Evolutionary conservation across 2,113 vertebrate species (phyloP).

Genomic region (Megaleporinus macrocephalus): DNA sequence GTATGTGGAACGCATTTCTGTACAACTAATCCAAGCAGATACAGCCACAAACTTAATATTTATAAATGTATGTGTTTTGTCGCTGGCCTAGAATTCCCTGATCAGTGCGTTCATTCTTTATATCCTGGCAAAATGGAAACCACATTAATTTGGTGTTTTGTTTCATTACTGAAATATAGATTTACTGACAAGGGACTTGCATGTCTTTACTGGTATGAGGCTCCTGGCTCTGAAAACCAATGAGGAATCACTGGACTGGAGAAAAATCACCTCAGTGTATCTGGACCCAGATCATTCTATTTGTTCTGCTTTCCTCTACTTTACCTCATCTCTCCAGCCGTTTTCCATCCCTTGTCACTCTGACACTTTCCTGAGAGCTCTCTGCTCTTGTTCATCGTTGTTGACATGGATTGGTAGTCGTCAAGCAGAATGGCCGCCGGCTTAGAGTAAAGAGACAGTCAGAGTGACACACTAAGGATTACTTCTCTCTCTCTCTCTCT

Average conservation of each 20-base stretch:
- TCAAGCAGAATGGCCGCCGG: slow-evolving; percentile 30
- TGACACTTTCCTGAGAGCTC: neutral
- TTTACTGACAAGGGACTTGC: neutral
- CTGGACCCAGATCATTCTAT: neutral
- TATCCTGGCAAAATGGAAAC: neutral
- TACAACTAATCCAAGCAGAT: neutral
- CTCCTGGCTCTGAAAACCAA: too few species aligned
- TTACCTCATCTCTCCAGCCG: neutral
- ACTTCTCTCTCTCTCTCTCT: slow-evolving; percentile 27
- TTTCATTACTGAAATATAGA: neutral
- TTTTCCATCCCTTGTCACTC: slow-evolving; percentile 5
- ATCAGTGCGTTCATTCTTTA: neutral
- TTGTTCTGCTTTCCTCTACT: slow-evolving; percentile 36
- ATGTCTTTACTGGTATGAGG: neutral
- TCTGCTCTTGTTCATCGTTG: slow-evolving; percentile 27
- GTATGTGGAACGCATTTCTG: too few species aligned
- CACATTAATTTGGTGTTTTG: neutral
- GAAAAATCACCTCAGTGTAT: neutral
- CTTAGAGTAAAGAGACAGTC: slow-evolving; percentile 11
- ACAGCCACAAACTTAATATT: neutral
- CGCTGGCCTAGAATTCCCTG: neutral
- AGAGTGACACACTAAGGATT: neutral
- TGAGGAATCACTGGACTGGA: neutral
- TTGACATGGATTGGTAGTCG: neutral
- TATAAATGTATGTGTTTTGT: too few species aligned